Evolutionary conservation across 2,888 invertebrate genomes (phyloP).

Genomic region (Drosophila austrosaltans): DNA sequence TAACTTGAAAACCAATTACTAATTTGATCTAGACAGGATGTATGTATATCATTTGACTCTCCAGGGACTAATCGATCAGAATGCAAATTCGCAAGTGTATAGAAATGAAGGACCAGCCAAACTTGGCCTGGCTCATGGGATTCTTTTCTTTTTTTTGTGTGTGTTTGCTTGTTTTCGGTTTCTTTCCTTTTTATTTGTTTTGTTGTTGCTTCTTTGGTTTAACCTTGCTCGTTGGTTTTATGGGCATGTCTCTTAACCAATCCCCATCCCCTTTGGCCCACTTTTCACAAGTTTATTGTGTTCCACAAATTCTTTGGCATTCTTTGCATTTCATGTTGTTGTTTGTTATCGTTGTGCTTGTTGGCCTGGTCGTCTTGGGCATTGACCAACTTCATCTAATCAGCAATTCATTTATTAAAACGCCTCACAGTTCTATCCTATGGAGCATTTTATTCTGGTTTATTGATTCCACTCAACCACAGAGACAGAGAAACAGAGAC

Average conservation of each 20-base stretch:
- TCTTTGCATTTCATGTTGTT: slow-evolving; percentile 42
- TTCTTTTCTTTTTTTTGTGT: background rate
- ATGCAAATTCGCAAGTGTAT: slow-evolving; percentile 4
- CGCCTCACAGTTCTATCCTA: slow-evolving; percentile 46
- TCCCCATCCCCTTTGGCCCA: slow-evolving; percentile 36
- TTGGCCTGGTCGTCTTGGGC: slow-evolving; percentile 21
- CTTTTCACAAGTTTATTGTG: slow-evolving; percentile 69
- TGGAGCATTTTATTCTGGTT: slow-evolving; percentile 40
- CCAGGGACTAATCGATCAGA: background rate
- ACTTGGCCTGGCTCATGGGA: background rate
- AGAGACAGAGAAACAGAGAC: background rate
- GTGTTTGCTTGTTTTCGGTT: background rate
- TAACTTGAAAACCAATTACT: background rate
- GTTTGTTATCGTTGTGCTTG: slow-evolving; percentile 27
- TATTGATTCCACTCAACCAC: slow-evolving; percentile 55
- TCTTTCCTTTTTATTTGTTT: background rate
- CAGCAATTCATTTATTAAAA: slow-evolving; percentile 72
- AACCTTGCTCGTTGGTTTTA: slow-evolving; percentile 49
- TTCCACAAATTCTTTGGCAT: slow-evolving; percentile 58
- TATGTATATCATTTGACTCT: background rate
- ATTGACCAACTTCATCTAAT: slow-evolving; percentile 66
- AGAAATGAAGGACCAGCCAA: background rate
- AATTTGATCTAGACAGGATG: background rate
- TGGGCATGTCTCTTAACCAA: slow-evolving; percentile 27
- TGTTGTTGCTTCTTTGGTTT: slow-evolving; percentile 3